Conservation (phyloP, 2,888 invertebrate species). For the Dexiosoma caninum region DNA sequence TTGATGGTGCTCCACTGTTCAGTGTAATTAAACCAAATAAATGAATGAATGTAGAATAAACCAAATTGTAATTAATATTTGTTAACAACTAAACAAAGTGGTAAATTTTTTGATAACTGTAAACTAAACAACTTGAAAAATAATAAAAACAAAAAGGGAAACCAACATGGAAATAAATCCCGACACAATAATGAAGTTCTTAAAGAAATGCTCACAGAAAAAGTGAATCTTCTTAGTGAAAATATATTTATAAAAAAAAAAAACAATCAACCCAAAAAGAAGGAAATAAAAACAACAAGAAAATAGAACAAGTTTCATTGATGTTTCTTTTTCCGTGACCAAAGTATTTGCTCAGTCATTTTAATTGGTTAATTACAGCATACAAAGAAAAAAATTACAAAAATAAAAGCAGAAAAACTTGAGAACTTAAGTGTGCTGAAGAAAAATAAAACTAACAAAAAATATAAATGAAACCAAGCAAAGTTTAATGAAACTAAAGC, state of each 20-base stretch:
- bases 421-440: constrained; percentile 42
- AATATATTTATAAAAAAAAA: neutral
- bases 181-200: constrained; percentile 1
- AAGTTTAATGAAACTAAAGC: constrained; percentile 20
- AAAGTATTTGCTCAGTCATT: constrained; percentile 59
- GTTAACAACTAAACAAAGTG: constrained; percentile 50
- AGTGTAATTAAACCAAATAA: neutral
- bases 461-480: constrained; percentile 28
- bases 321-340: constrained; percentile 41
- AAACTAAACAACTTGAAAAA: neutral
- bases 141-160: too few relatives aligned
- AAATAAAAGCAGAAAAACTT: constrained; percentile 18
- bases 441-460: constrained; percentile 43
- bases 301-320: constrained; percentile 34
- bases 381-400: constrained; percentile 24
- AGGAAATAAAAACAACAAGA: constrained; percentile 20
- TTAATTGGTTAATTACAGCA: constrained; percentile 63
- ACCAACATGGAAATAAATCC: constrained; percentile 15
- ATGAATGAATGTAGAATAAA: neutral
- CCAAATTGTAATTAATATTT: constrained; percentile 38
- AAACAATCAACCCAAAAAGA: neutral
- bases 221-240: constrained; percentile 31
- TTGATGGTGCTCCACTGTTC: neutral
- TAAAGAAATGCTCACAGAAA: constrained; percentile 29
- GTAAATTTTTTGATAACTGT: constrained; percentile 49